Base-by-base conservation (phyloP, 2,113 vertebrate genomes). In the Salvelinus fontinalis region DNA sequence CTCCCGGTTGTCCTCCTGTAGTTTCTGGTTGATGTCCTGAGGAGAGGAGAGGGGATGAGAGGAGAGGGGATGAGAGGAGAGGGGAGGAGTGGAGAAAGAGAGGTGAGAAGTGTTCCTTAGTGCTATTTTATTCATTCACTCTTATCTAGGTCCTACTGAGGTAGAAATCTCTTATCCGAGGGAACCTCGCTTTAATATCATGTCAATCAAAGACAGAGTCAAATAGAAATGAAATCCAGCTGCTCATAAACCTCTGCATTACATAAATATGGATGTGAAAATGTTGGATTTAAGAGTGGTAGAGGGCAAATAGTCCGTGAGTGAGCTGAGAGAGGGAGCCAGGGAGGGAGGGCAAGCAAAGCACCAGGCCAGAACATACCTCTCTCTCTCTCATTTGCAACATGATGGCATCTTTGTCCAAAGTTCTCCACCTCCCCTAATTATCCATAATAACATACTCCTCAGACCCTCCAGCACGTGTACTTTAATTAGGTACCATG, bases 1-100 rank as follows among this genome's bases (percentile, higher is more conserved):
- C 57, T 99, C 97, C 72, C 97, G 97, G 94, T 98, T 98, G 90
- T 99, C 97, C 81, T 99, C 97, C 82, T 99, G 97, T 81, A 99
- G 95, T 84, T 98, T 98, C 93, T 98, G 97, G 88, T 99, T 99
- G 84, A 99, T 95, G 74, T 99, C 97, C 97, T 99, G 81, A 18
- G n/a, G 24, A 24, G 24, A 24, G 24, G 24, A 24, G 24, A 24
- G 24, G 24, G 24, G 24, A 24, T 0, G 24, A 24, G 24, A 24
- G 24, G 24, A 24, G 24, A 24, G 24, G 24, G 24, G 24, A 24
- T 1, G 26, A 26, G 26, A 26, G 26, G 26, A 26, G 26, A 26
- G 26, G 26, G 26, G 26, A 3, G 48, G 20, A 18, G 27, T 44
- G 11, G 12, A 57, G 74, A 26, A 18, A 67, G 68, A 62, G 7